A percentile compares a stretch with the other conserved stretches of the same genome.
Evolutionary conservation across 1,140 invertebrate genomes (phyloP).

Genomic region (Hyles euphorbiae): DNA sequence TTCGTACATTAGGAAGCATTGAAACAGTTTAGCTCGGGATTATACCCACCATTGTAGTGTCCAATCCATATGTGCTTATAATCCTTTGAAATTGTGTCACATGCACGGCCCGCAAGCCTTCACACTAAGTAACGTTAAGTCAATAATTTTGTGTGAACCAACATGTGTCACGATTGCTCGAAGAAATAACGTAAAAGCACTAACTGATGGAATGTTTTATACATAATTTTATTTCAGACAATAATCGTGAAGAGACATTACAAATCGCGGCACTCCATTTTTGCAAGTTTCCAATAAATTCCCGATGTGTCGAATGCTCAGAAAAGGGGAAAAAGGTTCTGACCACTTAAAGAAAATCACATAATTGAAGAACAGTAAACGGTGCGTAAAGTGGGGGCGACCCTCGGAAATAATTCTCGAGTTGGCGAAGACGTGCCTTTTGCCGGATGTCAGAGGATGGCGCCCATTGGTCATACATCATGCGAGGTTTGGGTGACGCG

Average conservation of each 20-base stretch:
- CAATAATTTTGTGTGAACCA: too few relatives aligned
- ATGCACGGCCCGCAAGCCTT: too few relatives aligned
- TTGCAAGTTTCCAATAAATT: constrained; percentile 27
- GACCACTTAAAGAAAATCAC: constrained; percentile 72
- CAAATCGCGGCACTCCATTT: constrained; percentile 4
- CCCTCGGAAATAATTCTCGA: constrained; percentile 66
- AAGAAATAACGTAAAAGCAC: too few relatives aligned
- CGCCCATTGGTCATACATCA: constrained; percentile 47
- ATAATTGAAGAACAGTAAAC: constrained; percentile 74
- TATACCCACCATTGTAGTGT: too few relatives aligned
- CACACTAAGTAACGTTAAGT: too few relatives aligned
- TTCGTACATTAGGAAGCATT: too few relatives aligned
- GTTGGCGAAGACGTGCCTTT: constrained; percentile 56
- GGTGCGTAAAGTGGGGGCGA: constrained; percentile 63
- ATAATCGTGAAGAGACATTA: not conserved
- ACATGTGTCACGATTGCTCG: too few relatives aligned
- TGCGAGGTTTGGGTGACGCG: constrained; percentile 17
- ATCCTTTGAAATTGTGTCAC: too few relatives aligned
- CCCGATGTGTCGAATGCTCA: constrained; percentile 31
- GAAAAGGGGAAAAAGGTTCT: constrained; percentile 48
- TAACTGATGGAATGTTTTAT: too few relatives aligned
- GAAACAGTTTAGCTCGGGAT: too few relatives aligned
- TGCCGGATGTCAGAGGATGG: constrained; percentile 44
- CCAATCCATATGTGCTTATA: too few relatives aligned
- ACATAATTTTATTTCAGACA: too few relatives aligned